Conservation (phyloP, 1,140 invertebrate genomes). For the Ptiloglossa arizonensis region DNA sequence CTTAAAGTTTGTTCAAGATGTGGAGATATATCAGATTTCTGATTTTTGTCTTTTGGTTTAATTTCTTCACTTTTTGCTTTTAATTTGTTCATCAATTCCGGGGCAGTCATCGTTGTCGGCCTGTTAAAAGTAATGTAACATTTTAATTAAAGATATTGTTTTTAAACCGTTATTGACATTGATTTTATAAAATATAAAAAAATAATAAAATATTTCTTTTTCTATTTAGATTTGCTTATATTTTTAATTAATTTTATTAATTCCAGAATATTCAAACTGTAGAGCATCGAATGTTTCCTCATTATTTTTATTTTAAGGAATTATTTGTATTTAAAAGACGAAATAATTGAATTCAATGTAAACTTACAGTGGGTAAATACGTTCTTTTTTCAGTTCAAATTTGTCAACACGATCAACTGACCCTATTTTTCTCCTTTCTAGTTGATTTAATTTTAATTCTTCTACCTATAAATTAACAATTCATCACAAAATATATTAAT, state of each 20-base stretch:
- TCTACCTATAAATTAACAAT: constrained; percentile 69
- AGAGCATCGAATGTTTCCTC: no score
- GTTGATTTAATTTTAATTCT: constrained; percentile 78
- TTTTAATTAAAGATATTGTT: not conserved
- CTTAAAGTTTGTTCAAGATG: constrained; percentile 58
- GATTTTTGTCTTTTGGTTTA: constrained; percentile 71
- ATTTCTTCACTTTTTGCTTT: constrained; percentile 68
- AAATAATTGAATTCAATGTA: constrained; percentile 3
- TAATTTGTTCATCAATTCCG: constrained; percentile 60
- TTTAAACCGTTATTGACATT: not conserved
- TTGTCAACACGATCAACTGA: constrained; percentile 72
- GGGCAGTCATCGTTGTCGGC: constrained; percentile 38
- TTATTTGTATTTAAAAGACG: not conserved
- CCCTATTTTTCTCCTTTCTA: constrained; percentile 74
- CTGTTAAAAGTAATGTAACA: constrained; percentile 18
- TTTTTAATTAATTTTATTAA: constrained; percentile 18
- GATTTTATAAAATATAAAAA: not conserved
- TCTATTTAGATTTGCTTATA: not conserved
- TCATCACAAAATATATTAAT: constrained; percentile 12
- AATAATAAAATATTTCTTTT: no score
- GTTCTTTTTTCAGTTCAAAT: constrained; percentile 73
- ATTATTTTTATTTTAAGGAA: no score
- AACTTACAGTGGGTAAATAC: constrained; percentile 61
- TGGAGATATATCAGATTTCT: constrained; percentile 48
- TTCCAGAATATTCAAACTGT: no score